A percentile compares a stretch with the other conserved stretches of the same genome.
Evolutionary conservation across 2,888 invertebrate genomes (phyloP).

Genomic region (Nomada hirtipes): DNA sequence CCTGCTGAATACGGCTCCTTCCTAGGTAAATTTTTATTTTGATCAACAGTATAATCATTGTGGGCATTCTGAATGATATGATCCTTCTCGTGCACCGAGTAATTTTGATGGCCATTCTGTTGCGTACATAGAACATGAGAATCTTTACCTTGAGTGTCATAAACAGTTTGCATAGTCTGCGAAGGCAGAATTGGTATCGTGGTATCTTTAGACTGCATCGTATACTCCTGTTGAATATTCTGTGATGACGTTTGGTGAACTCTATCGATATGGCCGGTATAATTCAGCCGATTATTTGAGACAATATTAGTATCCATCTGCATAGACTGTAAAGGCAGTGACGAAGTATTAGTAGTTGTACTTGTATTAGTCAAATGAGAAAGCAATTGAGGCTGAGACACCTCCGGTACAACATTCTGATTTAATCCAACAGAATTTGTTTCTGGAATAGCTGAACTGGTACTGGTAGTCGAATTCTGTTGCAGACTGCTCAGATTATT

Average conservation of each 20-base stretch:
- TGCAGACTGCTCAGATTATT: conserved; percentile 41
- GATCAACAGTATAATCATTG: conserved; percentile 61
- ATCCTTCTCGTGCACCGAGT: conserved; percentile 63
- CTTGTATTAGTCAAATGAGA: conserved; percentile 52
- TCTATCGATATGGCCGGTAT: conserved; percentile 56
- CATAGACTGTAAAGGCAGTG: conserved; percentile 52
- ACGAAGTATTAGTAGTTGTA: conserved; percentile 56
- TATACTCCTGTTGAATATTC: conserved; percentile 68
- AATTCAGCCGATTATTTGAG: conserved; percentile 52
- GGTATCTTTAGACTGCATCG: conserved; percentile 66
- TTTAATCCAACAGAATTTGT: conserved; percentile 25
- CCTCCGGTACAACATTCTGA: conserved; percentile 26
- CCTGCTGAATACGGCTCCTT: conserved; percentile 57
- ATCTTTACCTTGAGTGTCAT: conserved; percentile 57
- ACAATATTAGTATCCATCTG: conserved; percentile 65
- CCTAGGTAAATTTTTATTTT: conserved; percentile 55
- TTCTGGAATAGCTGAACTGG: conserved; percentile 39
- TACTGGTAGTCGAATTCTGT: conserved; percentile 57
- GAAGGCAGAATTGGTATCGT: conserved; percentile 62
- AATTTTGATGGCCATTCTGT: conserved; percentile 58
- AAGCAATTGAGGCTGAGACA: conserved; percentile 50
- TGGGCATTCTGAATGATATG: conserved; percentile 60
- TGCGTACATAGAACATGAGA: conserved; percentile 46
- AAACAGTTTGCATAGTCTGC: conserved; percentile 61
- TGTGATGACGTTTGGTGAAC: conserved; percentile 67